phyloP scores from a whole-genome alignment of 2,113 vertebrate genomes.

The Pagrus major region DNA sequence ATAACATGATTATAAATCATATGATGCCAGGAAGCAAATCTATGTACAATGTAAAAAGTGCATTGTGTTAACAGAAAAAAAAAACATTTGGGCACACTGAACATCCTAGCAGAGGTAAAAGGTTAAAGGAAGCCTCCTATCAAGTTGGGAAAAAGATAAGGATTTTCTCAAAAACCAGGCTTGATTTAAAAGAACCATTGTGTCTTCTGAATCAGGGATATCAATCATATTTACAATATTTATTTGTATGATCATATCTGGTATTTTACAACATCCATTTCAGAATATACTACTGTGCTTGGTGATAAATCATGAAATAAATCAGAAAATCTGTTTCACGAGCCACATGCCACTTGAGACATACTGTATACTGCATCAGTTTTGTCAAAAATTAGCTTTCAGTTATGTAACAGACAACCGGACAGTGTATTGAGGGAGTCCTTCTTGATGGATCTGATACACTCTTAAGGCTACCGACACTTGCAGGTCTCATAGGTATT shows the following conservation, averaged over 20 bases:
- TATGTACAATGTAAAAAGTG: slow-evolving; percentile 80
- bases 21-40: slow-evolving; percentile 66
- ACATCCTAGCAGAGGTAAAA: slow-evolving; percentile 22
- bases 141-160: slow-evolving; percentile 11
- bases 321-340: slow-evolving; percentile 17
- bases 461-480: slow-evolving; percentile 22
- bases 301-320: slow-evolving; percentile 23
- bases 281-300: slow-evolving; percentile 55
- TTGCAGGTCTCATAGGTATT: slow-evolving; percentile 17
- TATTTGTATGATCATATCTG: slow-evolving; percentile 52
- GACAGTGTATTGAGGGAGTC: slow-evolving; percentile 1
- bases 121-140: slow-evolving; percentile 17
- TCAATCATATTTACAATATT: slow-evolving; percentile 61
- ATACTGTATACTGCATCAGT: slow-evolving; percentile 37
- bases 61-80: slow-evolving; percentile 75
- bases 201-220: slow-evolving; percentile 19
- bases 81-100: slow-evolving; percentile 44
- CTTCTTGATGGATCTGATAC: slow-evolving; percentile 19
- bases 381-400: slow-evolving; percentile 38
- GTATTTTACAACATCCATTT: slow-evolving; percentile 55
- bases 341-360: slow-evolving; percentile 6
- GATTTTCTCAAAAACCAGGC: slow-evolving; percentile 4
- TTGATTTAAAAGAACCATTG: slow-evolving; percentile 39
- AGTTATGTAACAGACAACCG: slow-evolving; percentile 8
- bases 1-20: slow-evolving; percentile 72